Evolutionary conservation across 2,888 invertebrate genomes (phyloP), one percentile per base, ranked within the genome.

Genomic region (Drosophila kuntzei): DNA sequence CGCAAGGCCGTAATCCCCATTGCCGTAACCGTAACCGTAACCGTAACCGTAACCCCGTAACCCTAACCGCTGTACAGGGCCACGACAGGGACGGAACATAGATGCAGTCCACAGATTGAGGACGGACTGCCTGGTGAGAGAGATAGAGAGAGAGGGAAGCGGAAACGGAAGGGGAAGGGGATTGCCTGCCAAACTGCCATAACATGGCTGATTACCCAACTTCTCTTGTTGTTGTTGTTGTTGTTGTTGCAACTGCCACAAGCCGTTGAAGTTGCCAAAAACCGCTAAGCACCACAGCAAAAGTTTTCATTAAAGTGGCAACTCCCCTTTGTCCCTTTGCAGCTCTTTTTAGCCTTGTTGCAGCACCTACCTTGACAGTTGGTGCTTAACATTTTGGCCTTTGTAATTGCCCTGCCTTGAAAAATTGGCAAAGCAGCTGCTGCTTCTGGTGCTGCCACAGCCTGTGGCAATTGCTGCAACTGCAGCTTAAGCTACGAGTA

Each of bases 261-360:
- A 62, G 59, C 71, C 67, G 62, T 65, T 67, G 76, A 69, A 72
- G 64, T 70, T 77, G 70, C 70, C 77, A 43, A 80, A n/a, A 81
- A 80, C 83, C 84, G 79, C 83, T 86, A 83, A 83, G 79, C 87
- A 79, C 81, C 67, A 57, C 72, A 47, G 78, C 64, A 75, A 80
- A 86, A 86, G 84, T 83, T 83, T 86, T 83, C 83, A 81, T 87
- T 87, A 81, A 81, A 83, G 81, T 79, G 84, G 60, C 76, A 70
- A 66, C 60, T 54, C 14, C 11, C 39, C 27, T 29, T 55, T 27
- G 44, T 43, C 55, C 46, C 2, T 14, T 27, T 7, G 6, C 7
- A 34, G 34, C 41, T 29, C 22, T 20, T 22, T 53, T 55, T 41
- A 27, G 57, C 67, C 32, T 22, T 51, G 36, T 16, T 25, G 34